Evolutionary conservation across 2,888 invertebrate species (phyloP).

Genomic region (Drosophila siamana): DNA sequence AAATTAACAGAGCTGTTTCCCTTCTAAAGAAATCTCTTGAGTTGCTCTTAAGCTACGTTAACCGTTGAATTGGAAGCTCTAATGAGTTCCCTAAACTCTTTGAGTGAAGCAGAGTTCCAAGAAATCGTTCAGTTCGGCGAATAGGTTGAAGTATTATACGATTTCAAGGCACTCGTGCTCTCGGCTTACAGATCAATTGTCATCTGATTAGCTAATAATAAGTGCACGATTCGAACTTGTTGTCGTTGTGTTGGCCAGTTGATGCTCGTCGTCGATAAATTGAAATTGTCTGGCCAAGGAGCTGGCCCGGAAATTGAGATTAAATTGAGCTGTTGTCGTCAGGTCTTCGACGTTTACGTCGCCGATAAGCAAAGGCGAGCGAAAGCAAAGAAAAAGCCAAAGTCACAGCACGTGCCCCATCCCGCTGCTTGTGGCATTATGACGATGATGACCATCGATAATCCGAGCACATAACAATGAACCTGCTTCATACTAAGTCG

Average conservation of each 20-base stretch:
- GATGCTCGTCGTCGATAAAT: not conserved
- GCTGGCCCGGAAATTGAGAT: constrained; percentile 21
- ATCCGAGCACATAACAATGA: constrained; percentile 44
- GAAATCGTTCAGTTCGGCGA: not conserved
- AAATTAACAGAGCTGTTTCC: not conserved
- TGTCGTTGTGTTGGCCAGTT: not conserved
- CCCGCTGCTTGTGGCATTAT: not conserved
- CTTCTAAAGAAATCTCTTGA: no score
- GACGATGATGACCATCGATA: constrained; percentile 25
- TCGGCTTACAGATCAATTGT: constrained; percentile 1
- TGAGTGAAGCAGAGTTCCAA: not conserved
- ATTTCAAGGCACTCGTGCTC: not conserved
- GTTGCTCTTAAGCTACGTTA: no score
- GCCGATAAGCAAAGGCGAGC: constrained; percentile 1
- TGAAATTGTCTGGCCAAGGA: constrained; percentile 13
- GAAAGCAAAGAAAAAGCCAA: constrained; percentile 2
- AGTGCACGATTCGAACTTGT: not conserved
- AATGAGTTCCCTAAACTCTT: not conserved
- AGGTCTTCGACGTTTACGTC: constrained; percentile 34
- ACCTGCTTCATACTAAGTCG: constrained; percentile 17
- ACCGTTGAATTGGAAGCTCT: no score
- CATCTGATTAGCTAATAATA: constrained; percentile 3
- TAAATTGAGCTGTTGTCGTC: constrained; percentile 31
- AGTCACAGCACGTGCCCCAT: constrained; percentile 18
- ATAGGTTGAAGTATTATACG: not conserved